phyloP scores from a whole-genome alignment of 64 coral and sea anemone species.

The Porites australiensis region DNA sequence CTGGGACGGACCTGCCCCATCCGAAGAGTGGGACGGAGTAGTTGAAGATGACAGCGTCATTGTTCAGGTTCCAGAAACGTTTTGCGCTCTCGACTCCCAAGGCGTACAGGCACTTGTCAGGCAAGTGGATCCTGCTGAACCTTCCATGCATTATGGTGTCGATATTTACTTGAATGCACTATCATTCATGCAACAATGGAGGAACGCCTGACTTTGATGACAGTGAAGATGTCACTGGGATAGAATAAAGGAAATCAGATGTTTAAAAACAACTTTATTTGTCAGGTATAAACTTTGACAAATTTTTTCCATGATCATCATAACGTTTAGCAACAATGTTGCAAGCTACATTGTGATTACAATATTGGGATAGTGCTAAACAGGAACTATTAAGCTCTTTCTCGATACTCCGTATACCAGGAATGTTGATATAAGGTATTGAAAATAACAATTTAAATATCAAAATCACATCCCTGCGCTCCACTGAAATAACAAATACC shows the following conservation, averaged over 20 bases:
- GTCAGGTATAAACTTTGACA: background rate
- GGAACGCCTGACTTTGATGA: background rate
- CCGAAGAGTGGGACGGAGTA: constrained; percentile 18
- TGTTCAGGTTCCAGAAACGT: constrained; percentile 5
- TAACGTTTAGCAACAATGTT: background rate
- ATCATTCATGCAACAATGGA: background rate
- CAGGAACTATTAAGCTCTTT: background rate
- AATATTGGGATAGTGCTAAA: background rate
- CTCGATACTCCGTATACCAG: background rate
- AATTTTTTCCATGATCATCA: background rate
- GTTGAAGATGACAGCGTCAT: constrained; percentile 1
- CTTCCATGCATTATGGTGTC: constrained; percentile 10
- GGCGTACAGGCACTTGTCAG: background rate
- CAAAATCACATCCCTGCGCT: background rate
- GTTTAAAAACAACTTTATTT: constrained; percentile 6
- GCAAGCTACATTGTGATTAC: background rate
- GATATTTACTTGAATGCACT: constrained; percentile 9
- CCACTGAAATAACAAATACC: background rate
- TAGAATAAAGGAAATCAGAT: background rate
- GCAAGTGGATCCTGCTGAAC: background rate
- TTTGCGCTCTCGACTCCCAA: background rate
- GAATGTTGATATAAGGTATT: background rate
- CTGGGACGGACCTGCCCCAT: constrained; percentile 34
- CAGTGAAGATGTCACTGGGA: background rate
- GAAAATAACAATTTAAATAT: background rate